These are phyloP conservation scores for Malaclemys terrapin DNA, from an alignment of 2,113 vertebrate species.

Conservation along the genomic window DNA sequence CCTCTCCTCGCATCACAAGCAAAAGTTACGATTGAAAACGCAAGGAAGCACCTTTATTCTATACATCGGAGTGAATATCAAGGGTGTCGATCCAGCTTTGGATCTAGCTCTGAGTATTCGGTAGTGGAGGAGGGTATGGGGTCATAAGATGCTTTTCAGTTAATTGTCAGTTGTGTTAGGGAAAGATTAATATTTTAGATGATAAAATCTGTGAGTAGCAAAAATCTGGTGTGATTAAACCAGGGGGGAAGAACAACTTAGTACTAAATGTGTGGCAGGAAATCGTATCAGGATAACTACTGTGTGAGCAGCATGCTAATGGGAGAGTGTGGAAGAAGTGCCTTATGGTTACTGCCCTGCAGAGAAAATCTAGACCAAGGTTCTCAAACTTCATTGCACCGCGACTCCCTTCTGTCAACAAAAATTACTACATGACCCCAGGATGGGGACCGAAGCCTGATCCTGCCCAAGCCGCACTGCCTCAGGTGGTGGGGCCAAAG, in stretches of 20 bases:
- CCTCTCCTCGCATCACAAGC: not conserved
- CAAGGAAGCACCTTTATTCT: not conserved
- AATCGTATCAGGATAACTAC: not conserved
- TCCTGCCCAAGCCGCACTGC: too few species aligned
- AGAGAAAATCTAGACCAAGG: not conserved
- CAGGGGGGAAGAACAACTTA: not conserved
- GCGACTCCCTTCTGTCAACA: too few species aligned
- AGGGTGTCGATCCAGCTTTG: not conserved
- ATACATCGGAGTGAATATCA: fast-evolving
- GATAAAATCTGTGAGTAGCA: not conserved
- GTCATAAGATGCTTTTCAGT: conserved; percentile 49
- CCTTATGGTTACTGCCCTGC: not conserved
- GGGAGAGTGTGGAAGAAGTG: not conserved
- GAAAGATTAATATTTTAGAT: not conserved
- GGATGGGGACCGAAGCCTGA: too few species aligned
- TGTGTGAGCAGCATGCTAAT: not conserved
- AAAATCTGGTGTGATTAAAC: not conserved
- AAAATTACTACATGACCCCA: too few species aligned
- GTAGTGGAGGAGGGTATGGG: conserved; percentile 21
- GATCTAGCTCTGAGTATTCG: not conserved
- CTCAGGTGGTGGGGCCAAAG: too few species aligned
- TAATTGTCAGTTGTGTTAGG: not conserved
- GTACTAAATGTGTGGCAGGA: not conserved
- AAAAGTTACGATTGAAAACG: fast-evolving
- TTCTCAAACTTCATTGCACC: too few species aligned